Percentiles rank a stretch among this genome's conserved stretches.
phyloP scores from a whole-genome alignment of 2,797 vertebrate genomes.

The Scolopax bukidnonensis region DNA sequence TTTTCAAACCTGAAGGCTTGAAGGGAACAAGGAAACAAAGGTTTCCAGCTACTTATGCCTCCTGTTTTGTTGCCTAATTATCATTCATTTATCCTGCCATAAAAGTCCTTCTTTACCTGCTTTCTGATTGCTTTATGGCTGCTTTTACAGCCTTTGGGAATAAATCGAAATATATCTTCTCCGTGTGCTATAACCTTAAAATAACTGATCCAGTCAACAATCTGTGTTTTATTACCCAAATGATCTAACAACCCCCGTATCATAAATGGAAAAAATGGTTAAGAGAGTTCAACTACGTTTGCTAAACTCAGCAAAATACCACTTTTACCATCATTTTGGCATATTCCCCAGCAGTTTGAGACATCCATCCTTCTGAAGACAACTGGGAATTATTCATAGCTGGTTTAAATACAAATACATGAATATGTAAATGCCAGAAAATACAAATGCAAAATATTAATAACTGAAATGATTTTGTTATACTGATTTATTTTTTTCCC shows the following conservation, averaged over 20 bases:
- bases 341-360: background rate
- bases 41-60: conserved; percentile 6
- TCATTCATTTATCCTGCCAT: conserved; percentile 44
- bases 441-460: background rate
- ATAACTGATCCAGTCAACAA: conserved; percentile 50
- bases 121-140: conserved; percentile 65
- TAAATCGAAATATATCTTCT: conserved; percentile 46
- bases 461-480: background rate
- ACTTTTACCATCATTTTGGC: background rate
- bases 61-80: conserved; percentile 60
- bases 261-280: conserved; percentile 13
- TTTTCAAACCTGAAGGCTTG: background rate
- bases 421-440: background rate
- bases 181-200: conserved; percentile 41
- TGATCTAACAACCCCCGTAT: background rate
- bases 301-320: background rate
- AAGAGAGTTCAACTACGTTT: background rate
- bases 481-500: too few relatives aligned
- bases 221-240: conserved; percentile 53
- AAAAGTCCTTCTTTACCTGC: conserved; percentile 39
- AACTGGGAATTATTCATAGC: background rate
- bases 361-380: background rate
- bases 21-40: conserved; percentile 10
- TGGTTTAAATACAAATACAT: background rate
- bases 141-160: conserved; percentile 56